Evolutionary conservation across 2,113 vertebrate species (phyloP), one percentile per base, ranked within the genome.

Genomic region (Neolamprologus sp.): DNA sequence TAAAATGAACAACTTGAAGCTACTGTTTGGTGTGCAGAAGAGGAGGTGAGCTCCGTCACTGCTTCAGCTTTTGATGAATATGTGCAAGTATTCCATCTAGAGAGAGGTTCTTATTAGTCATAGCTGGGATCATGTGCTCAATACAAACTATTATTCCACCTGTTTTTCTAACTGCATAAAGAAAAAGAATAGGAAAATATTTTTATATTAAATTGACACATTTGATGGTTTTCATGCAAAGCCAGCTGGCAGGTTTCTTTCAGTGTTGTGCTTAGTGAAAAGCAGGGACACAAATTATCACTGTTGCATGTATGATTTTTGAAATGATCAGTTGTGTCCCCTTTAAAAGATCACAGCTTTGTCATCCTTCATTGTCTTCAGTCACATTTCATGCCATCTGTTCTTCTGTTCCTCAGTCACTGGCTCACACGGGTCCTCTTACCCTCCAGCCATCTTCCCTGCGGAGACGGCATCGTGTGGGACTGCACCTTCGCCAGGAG

Each of bases 381-480:
- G 23, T 16, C 21, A 49, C 42, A 49, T 31, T 31, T 78, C 3
- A 13, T 3, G 9, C 80, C 8, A 2, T 49, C 7, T 85, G 9
- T 85, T 10, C 37, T 80, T 84, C 19, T 88, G 17, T 51, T 53
- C 83, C 35, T 51, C 89, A 99, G 99, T 92, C 98, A 99, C 63
- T 99, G 98, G 99, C 81, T 99, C n/a, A 99, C 97, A 1, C 96
- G 98, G 3, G 98, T 99, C 82, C 96, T 99, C 73, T 82, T 99
- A 79, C 99, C 98, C 54, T 99, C 98, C 73, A 93, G 95, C 79
- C 99, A 99, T 84, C 92, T 87, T 57, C 98, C 98, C 58, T 93
- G 91, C 0, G 98, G 97, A 42, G 97, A 98, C 2, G 98, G 99
- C 47, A 94, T 99, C 85, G 94, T 83, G 65, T 99, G 99, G 99